phyloP scores from a whole-genome alignment of 2,113 vertebrate species.

The cattle (Bos taurus) region DNA sequence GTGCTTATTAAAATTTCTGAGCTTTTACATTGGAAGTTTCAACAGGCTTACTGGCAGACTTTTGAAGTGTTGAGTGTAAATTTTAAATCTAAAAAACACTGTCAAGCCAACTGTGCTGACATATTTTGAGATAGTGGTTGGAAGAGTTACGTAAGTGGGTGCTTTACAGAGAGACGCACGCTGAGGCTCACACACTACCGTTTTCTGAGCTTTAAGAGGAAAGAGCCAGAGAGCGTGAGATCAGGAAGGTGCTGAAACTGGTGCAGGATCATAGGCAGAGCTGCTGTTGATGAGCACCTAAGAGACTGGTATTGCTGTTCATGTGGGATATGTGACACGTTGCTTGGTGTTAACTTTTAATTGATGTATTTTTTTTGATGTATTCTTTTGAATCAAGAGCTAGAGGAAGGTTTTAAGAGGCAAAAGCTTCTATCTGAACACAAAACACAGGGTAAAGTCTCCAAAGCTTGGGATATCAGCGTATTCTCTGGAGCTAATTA shows the following conservation, averaged over 20 bases:
- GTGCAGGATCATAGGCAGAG: background rate
- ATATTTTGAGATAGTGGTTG: background rate
- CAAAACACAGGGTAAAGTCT: background rate
- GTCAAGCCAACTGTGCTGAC: background rate
- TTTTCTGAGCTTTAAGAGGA: background rate
- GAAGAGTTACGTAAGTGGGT: background rate
- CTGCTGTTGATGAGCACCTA: background rate
- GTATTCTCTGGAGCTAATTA: background rate
- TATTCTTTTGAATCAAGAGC: slow-evolving; percentile 2
- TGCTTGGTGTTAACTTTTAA: background rate
- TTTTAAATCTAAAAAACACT: background rate
- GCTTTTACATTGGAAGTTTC: slow-evolving; percentile 22
- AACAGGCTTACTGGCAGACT: background rate
- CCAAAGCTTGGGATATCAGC: background rate
- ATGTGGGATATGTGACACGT: background rate
- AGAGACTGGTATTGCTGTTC: background rate
- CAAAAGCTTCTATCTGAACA: background rate
- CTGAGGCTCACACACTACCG: background rate
- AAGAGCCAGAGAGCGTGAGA: background rate
- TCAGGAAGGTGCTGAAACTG: background rate
- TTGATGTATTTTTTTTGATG: background rate
- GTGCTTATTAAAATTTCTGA: slow-evolving; percentile 30
- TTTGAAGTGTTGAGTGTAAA: slow-evolving; percentile 1
- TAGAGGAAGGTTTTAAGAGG: background rate
- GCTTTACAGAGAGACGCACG: background rate